Evolutionary conservation across 2,113 vertebrate species (phyloP).

Genomic region (Coptodon rendalli): DNA sequence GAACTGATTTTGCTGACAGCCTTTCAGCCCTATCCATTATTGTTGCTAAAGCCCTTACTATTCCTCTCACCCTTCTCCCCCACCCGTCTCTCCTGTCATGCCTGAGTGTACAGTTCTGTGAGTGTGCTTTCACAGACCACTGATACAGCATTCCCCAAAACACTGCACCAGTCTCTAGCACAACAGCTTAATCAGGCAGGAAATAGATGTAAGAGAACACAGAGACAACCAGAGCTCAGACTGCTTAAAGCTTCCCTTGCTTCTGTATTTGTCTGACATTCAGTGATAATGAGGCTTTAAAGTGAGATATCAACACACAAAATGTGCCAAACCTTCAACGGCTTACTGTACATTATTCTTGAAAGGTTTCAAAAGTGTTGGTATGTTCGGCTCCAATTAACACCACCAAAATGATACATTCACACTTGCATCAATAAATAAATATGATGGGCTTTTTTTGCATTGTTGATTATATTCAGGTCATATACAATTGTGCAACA

Average conservation of each 20-base stretch:
- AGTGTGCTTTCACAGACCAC: constrained; percentile 48
- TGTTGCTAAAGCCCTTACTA: neutral
- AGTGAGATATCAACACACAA: neutral
- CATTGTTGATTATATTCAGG: neutral
- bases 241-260: constrained; percentile 12
- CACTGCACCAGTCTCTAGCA: constrained; percentile 43
- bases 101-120: constrained; percentile 36
- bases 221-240: constrained; percentile 9
- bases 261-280: constrained; percentile 33
- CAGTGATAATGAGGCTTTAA: constrained; percentile 21
- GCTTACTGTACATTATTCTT: neutral
- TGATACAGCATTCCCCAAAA: constrained; percentile 44
- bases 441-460: neutral
- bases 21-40: constrained; percentile 5
- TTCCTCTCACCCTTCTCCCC: neutral
- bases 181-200: constrained; percentile 58
- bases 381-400: neutral
- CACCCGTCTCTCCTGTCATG: constrained; percentile 6
- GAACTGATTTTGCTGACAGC: constrained; percentile 10
- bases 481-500: neutral
- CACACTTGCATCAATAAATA: neutral
- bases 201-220: constrained; percentile 56
- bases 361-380: neutral
- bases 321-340: neutral
- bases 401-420: neutral